A percentile compares a stretch with the other conserved stretches of the same genome.
Evolutionary conservation across 2,113 vertebrate genomes (phyloP).

Genomic region (Laticauda colubrina): DNA sequence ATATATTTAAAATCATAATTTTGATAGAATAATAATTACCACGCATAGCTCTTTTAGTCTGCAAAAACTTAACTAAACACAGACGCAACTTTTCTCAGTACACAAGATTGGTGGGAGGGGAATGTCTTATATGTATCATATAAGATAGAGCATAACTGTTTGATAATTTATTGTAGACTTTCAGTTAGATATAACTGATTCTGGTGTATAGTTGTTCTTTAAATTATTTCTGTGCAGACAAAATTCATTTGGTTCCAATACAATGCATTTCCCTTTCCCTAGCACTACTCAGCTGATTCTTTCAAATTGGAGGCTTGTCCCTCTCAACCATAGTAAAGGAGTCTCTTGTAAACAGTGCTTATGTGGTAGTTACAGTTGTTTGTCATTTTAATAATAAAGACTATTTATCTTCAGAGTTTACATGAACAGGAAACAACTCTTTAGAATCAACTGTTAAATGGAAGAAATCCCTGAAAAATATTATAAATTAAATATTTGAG

Average conservation of each 20-base stretch:
- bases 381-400: not conserved
- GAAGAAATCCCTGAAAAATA: not conserved
- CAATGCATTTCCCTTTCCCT: not conserved
- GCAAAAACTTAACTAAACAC: not conserved
- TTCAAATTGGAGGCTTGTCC: not conserved
- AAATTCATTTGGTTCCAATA: not conserved
- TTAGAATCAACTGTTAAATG: not conserved
- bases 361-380: not conserved
- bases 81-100: not conserved
- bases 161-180: not conserved
- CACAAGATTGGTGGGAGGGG: not conserved
- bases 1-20: not conserved
- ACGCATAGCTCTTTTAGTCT: not conserved
- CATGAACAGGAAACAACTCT: not conserved
- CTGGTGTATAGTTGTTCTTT: not conserved
- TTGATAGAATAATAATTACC: not conserved
- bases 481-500: not conserved
- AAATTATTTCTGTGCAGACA: not conserved
- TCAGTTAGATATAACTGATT: not conserved
- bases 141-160: not conserved
- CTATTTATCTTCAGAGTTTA: not conserved
- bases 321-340: not conserved
- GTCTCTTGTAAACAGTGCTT: not conserved
- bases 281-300: not conserved
- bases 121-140: not conserved